Evolutionary conservation across 2,888 invertebrate genomes (phyloP), one percentile per base, ranked within the genome.

Genomic region (Salticus scenicus): DNA sequence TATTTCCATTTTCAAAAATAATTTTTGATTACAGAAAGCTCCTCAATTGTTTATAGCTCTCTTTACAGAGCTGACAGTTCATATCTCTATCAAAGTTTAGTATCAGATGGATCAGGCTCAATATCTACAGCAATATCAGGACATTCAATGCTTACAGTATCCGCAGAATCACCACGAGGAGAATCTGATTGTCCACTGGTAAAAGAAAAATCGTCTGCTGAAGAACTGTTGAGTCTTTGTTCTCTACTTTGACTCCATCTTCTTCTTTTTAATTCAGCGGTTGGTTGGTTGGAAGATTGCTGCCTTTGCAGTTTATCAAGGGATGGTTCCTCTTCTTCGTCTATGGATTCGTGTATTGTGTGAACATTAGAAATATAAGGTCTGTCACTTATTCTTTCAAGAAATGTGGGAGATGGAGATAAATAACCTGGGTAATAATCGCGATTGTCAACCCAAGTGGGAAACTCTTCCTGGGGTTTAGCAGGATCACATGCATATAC

Each of bases 401-500:
- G 93, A 92, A 96, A 96, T 80, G 97, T 97, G 73, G 96, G 96
- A 12, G 96, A 96, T 1, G 97, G 97, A 74, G 97, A 97, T 91
- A 94, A 96, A 90, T 97, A 97, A 14, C 79, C 77, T 17, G 96
- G 95, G 89, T 97, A 92, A 91, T 98, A 98, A 90, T 98, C 97
- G 91, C 97, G 96, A 91, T 97, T 98, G 42, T 96, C 96, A 66
- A 97, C 97, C 98, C 98, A 98, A 17, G 97, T 94, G 14, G 98
- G 98, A 91, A 97, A 97, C 91, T 98, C 97, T 64, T 95, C 95
- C 90, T 96, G 96, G 89, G 95, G 94, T 89, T 70, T 88, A 14
- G 94, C 92, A 91, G 92, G 92, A 17, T 94, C 94, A 90, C 95
- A 96, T 89, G 95, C 95, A 1, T 28, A 64, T 42, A 89, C 89